Conservation (phyloP, 2,888 invertebrate species). For the Cenopis cana region DNA sequence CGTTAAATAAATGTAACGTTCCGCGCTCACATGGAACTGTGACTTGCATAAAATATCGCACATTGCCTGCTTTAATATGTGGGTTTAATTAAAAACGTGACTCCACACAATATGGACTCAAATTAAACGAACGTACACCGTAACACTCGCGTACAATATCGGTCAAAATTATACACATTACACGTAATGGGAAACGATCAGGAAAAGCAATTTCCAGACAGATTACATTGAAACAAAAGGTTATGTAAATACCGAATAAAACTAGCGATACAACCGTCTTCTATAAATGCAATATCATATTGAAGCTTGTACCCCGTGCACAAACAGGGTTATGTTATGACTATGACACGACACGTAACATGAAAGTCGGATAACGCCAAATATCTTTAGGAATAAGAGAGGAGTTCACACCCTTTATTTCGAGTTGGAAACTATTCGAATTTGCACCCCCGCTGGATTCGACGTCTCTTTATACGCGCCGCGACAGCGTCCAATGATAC, state of each 20-base stretch:
- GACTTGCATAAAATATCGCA: conserved; percentile 62
- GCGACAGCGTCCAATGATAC: conserved; percentile 78
- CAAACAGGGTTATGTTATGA: conserved; percentile 52
- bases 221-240: conserved; percentile 31
- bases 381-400: conserved; percentile 53
- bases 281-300: conserved; percentile 47
- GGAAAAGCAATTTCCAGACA: conserved; percentile 37
- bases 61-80: conserved; percentile 63
- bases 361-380: conserved; percentile 56
- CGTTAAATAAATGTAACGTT: conserved; percentile 49
- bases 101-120: conserved; percentile 57
- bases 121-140: conserved; percentile 42
- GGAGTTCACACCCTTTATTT: conserved; percentile 54
- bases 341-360: conserved; percentile 60
- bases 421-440: conserved; percentile 70
- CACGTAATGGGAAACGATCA: conserved; percentile 29
- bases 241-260: conserved; percentile 17
- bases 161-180: conserved; percentile 41
- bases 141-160: conserved; percentile 40
- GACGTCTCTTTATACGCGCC: conserved; percentile 61
- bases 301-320: conserved; percentile 47
- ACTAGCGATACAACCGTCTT: conserved; percentile 39
- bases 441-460: conserved; percentile 58
- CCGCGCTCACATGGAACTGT: conserved; percentile 63
- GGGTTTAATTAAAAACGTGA: conserved; percentile 75